A percentile compares a stretch with the other conserved stretches of the same genome.
Conservation (phyloP, 2,113 vertebrate genomes). For the Myrmecophaga tridactyla region DNA sequence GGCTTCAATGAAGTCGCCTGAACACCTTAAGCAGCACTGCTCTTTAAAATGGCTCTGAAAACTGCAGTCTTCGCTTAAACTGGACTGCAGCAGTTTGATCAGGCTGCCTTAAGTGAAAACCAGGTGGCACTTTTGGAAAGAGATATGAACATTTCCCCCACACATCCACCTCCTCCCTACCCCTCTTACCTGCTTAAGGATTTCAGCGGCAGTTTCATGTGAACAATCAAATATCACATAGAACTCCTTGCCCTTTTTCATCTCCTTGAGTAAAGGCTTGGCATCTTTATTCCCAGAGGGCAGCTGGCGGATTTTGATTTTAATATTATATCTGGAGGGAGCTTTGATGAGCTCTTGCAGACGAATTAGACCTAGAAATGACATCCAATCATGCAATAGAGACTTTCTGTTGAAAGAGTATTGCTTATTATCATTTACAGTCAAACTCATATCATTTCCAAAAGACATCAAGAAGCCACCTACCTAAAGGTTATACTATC, state of each 20-base stretch:
- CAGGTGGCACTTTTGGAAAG: background rate
- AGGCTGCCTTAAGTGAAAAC: background rate
- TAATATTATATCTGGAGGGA: slow-evolving; percentile 97
- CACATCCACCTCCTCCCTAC: background rate
- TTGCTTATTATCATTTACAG: slow-evolving; percentile 56
- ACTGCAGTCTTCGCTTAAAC: background rate
- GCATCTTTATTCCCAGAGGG: slow-evolving; percentile 95
- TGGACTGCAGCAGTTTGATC: background rate
- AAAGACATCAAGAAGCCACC: background rate
- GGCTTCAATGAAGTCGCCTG: background rate
- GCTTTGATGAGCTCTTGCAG: slow-evolving; percentile 99
- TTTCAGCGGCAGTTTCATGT: slow-evolving; percentile 92
- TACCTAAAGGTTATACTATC: slow-evolving; percentile 30
- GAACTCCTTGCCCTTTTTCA: slow-evolving; percentile 98
- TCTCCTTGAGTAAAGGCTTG: slow-evolving; percentile 95
- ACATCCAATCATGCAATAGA: slow-evolving; percentile 59
- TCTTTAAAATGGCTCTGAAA: background rate
- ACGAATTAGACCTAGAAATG: slow-evolving; percentile 92
- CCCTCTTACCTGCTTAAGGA: slow-evolving; percentile 94
- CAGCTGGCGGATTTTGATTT: slow-evolving; percentile 98
- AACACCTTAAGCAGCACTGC: background rate
- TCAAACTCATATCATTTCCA: background rate
- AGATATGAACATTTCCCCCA: background rate
- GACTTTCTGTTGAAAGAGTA: slow-evolving; percentile 14
- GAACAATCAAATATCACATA: slow-evolving; percentile 98